Conservation (phyloP, 2,888 invertebrate genomes). For the Chesias legatella region DNA sequence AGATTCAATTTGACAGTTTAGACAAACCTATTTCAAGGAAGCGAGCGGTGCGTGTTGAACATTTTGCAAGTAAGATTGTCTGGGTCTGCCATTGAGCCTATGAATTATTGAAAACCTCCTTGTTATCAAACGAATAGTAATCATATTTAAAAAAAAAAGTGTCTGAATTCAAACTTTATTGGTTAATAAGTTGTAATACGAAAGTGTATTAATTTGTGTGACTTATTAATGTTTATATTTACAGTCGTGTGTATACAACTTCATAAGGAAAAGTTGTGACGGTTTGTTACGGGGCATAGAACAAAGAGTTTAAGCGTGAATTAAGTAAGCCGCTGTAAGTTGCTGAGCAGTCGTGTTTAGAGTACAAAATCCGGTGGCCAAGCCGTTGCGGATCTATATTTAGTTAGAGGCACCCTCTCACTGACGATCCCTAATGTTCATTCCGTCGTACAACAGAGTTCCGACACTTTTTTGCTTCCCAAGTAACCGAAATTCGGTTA, state of each 20-base stretch:
- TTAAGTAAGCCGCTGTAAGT: constrained; percentile 20
- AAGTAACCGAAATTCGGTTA: constrained; percentile 39
- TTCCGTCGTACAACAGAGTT: constrained; percentile 14
- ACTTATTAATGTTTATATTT: no score
- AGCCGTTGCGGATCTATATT: constrained; percentile 60
- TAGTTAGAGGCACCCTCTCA: constrained; percentile 53
- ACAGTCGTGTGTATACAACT: not conserved
- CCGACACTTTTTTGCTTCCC: constrained; percentile 43
- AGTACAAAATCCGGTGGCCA: constrained; percentile 54
- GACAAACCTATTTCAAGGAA: no score
- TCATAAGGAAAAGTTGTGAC: constrained; percentile 1
- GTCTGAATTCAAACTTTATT: no score
- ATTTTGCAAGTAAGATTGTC: constrained; percentile 30
- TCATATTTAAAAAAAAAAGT: no score
- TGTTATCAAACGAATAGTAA: constrained; percentile 1
- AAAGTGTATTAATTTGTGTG: no score
- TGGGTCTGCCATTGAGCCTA: constrained; percentile 20
- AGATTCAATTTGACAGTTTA: no score
- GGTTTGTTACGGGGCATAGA: not conserved
- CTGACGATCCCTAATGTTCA: constrained; percentile 17
- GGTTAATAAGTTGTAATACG: no score
- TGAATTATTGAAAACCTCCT: constrained; percentile 26
- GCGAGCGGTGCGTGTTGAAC: constrained; percentile 8
- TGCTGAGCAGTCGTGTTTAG: constrained; percentile 46
- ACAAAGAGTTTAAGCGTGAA: constrained; percentile 7